These are phyloP conservation scores for Scaptomyza montana DNA, from an alignment of 1,140 invertebrate species.

Conservation along the genomic window DNA sequence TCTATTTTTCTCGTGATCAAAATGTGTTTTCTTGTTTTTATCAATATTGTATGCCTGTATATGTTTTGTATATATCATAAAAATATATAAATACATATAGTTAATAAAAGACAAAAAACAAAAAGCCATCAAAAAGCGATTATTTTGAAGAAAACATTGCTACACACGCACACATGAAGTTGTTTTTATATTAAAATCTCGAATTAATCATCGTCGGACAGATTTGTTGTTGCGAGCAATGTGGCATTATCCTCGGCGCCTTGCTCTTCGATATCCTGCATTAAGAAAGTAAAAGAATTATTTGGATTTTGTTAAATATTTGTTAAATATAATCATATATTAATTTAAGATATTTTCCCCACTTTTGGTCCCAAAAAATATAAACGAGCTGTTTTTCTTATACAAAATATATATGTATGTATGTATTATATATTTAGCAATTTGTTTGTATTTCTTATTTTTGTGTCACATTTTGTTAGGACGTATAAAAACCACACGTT, in stretches of 20 bases:
- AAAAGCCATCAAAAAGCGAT: slow-evolving; percentile 41
- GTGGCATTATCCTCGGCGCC: slow-evolving; percentile 82
- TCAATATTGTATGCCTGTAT: slow-evolving; percentile 37
- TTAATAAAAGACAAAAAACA: slow-evolving; percentile 30
- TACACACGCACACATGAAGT: slow-evolving; percentile 25
- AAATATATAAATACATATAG: slow-evolving; percentile 40
- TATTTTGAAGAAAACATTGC: slow-evolving; percentile 15
- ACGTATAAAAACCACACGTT: slow-evolving; percentile 63
- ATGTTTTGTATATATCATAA: slow-evolving; percentile 45
- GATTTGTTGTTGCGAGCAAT: slow-evolving; percentile 76
- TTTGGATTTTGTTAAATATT: background rate
- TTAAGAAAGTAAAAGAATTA: slow-evolving; percentile 1
- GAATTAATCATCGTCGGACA: slow-evolving; percentile 80
- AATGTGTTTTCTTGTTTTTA: slow-evolving; percentile 13
- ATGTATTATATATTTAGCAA: slow-evolving; percentile 38
- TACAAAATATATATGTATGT: slow-evolving; percentile 66
- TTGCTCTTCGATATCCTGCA: slow-evolving; percentile 77
- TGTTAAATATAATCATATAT: slow-evolving; percentile 1
- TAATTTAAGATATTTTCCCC: background rate
- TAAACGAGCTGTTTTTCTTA: slow-evolving; percentile 30
- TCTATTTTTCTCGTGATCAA: background rate
- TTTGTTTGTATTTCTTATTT: slow-evolving; percentile 38
- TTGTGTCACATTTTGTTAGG: slow-evolving; percentile 57
- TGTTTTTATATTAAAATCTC: slow-evolving; percentile 12
- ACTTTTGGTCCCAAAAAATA: background rate